Evolutionary conservation across 2,888 invertebrate species (phyloP), one percentile per base, ranked within the genome.

Genomic region (Leptopilina drosophilae): DNA sequence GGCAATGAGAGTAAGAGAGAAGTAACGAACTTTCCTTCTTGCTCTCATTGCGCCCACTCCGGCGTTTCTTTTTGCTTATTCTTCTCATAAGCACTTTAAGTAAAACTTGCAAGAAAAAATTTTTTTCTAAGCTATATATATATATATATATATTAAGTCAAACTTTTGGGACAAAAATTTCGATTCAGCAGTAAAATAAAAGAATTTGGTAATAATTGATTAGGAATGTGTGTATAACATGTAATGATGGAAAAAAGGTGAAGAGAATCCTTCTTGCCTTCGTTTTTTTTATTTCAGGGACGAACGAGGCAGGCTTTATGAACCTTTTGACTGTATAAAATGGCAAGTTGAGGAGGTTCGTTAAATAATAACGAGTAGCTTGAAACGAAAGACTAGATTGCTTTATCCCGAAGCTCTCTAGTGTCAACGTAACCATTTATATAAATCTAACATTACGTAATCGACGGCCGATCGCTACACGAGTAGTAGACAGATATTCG

Each of bases 401-500:
- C 81, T 83, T 80, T 81, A 81, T 81, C 81, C 33, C 82, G 81
- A 82, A 82, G 81, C 83, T 83, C 83, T 82, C 82, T 87, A 85
- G 90, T 91, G 91, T 91, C 91, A 91, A 91, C 91, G 91, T 91
- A 91, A 91, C 91, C 91, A 90, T 91, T 91, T 91, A 91, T 91
- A 91, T 91, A 91, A 91, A 91, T 91, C 89, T 88, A 90, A 88
- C 89, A 88, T 91, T 90, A 87, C 88, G 89, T 87, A 91, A 90
- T 88, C 87, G 85, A 83, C 86, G 87, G 86, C 85, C 87, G 88
- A 90, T 90, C 88, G 86, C 86, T 42, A 42, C 42, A 42, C 42
- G 83, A 85, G 87, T 85, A 84, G 84, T 81, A 84, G 83, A 84
- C 82, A 86, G 83, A 85, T 49, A 49, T 78, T 79, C 77, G 66